Evolutionary conservation across 1,140 invertebrate species (phyloP).

Genomic region (Apis florea): DNA sequence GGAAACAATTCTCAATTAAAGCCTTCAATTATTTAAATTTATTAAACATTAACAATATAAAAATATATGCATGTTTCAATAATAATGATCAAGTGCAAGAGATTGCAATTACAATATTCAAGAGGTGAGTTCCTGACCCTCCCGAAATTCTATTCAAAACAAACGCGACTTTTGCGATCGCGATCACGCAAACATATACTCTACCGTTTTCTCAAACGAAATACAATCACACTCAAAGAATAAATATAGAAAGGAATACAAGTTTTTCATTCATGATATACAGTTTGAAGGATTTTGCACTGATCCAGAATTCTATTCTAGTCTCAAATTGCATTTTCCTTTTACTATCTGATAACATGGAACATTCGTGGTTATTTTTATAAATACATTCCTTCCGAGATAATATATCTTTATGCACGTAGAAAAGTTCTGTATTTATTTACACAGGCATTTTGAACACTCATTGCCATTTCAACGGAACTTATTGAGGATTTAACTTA

Average conservation of each 20-base stretch:
- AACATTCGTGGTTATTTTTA: slow-evolving; percentile 8
- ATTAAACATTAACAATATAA: slow-evolving; percentile 22
- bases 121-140: slow-evolving; percentile 6
- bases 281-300: neutral
- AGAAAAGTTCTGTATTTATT: slow-evolving; percentile 37
- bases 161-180: neutral
- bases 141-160: slow-evolving; percentile 14
- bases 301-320: slow-evolving; percentile 19
- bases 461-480: slow-evolving; percentile 12
- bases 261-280: slow-evolving; percentile 16
- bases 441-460: slow-evolving; percentile 20
- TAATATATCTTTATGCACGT: slow-evolving; percentile 25
- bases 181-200: neutral
- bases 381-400: slow-evolving; percentile 7
- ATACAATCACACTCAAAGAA: slow-evolving; percentile 27
- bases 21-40: neutral
- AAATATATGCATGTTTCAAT: neutral
- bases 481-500: neutral
- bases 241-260: slow-evolving; percentile 29
- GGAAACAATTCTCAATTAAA: slow-evolving; percentile 4
- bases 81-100: slow-evolving; percentile 19
- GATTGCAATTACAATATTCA: slow-evolving; percentile 13
- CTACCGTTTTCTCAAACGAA: slow-evolving; percentile 6
- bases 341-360: slow-evolving; percentile 6
- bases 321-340: neutral